These are phyloP conservation scores for Tetramorium parvispinum DNA, from an alignment of 1,140 invertebrate species.

Conservation along the genomic window DNA sequence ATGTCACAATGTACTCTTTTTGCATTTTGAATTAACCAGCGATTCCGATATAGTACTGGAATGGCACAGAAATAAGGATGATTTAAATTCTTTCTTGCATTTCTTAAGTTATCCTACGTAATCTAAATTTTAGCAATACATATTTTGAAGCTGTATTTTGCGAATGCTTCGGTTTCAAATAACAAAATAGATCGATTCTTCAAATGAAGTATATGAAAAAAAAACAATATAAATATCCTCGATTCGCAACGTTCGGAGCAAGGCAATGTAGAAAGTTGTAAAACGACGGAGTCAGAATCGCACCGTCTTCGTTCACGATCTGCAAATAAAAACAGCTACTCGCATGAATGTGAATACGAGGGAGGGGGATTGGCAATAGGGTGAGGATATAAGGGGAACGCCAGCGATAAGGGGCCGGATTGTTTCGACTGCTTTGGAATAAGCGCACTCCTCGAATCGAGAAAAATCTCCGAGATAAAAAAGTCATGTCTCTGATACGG, in stretches of 20 bases:
- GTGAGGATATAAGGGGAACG: slow-evolving; percentile 27
- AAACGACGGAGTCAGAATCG: slow-evolving; percentile 36
- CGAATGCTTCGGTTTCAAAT: neutral
- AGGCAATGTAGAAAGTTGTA: neutral
- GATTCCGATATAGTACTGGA: neutral
- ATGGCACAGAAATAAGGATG: neutral
- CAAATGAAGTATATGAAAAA: slow-evolving; percentile 11
- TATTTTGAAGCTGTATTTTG: neutral
- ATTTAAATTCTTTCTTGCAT: neutral
- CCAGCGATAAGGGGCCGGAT: slow-evolving; percentile 59
- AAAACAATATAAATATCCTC: slow-evolving; percentile 23
- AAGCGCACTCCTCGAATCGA: slow-evolving; percentile 11
- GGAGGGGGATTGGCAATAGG: neutral
- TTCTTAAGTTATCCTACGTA: neutral
- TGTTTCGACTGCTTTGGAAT: slow-evolving; percentile 52
- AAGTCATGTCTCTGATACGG: slow-evolving; percentile 1
- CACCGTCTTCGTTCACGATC: slow-evolving; percentile 48
- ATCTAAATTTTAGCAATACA: neutral
- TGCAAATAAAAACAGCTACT: slow-evolving; percentile 59
- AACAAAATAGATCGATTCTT: slow-evolving; percentile 29
- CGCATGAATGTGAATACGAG: slow-evolving; percentile 27
- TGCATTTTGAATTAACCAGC: neutral
- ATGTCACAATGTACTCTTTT: neutral
- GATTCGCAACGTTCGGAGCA: neutral
- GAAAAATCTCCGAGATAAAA: slow-evolving; percentile 20